Base-by-base conservation (phyloP, 2,888 invertebrate species). In the Oxytorus armatus region DNA sequence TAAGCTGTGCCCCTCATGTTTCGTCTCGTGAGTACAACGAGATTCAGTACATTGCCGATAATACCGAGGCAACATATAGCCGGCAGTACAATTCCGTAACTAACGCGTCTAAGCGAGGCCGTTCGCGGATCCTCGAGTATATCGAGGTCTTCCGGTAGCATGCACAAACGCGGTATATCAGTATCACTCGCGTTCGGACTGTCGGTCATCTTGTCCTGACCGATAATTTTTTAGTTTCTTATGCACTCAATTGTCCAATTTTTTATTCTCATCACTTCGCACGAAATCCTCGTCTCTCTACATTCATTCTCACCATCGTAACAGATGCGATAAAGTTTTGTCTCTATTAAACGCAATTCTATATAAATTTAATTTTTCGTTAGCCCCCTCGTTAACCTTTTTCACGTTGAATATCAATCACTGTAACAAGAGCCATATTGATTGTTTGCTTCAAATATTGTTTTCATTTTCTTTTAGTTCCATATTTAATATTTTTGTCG, bases 1-100 rank as follows among this genome's bases (percentile, higher is more conserved):
- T 96, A 96, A 47, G 96, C 96, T 0, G 96, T 95, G 49, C 96
- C 96, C 85, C 96, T 94, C 94, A 96, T 95, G 85, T 96, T 95
- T 81, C 95, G 94, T 79, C 96, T 93, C 47, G 96, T 96, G 79
- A 97, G 93, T 18, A 97, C 96, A 85, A 96, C 93, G 83, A 97
- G 92, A 92, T 96, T 97, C 83, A 97, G 93, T 47, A 96, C 93
- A 91, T 97, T 96, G 51, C 96, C 96, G 72, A 96, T 92, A 86
- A 97, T 95, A 57, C 96, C 96, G 79, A 96, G 92, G 77, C 94
- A 92, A 89, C 96, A 96, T 86, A 96, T 95, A 78, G 94, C 92
- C 74, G 96, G 96, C 84, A 96, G 90, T 47, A 95, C 93, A 68
- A 95, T 93, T 33, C 95, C 95, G 85, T 95, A 95, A 70, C 94